These are phyloP conservation scores for Gallirallus australis DNA, from an alignment of 2,797 vertebrate species.

Conservation along the genomic window DNA sequence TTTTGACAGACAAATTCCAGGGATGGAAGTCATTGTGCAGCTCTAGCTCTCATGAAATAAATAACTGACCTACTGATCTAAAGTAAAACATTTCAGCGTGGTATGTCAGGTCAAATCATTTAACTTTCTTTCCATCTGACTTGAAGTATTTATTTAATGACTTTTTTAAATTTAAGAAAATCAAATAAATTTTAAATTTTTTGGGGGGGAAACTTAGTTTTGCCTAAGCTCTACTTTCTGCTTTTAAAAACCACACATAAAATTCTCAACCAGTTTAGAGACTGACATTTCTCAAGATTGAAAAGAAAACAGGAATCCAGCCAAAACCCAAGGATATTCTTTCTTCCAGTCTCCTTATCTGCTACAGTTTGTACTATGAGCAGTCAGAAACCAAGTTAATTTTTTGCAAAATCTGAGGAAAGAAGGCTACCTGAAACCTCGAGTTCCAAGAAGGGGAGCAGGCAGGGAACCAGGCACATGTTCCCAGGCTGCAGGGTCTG, in stretches of 20 bases:
- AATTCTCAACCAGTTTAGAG: not conserved
- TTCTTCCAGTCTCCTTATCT: not conserved
- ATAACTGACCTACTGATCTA: not conserved
- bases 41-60: not conserved
- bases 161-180: not conserved
- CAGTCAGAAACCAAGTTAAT: not conserved
- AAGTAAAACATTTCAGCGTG: not conserved
- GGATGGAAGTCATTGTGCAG: not conserved
- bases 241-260: not conserved
- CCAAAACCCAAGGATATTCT: not conserved
- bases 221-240: not conserved
- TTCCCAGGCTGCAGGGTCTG: not conserved
- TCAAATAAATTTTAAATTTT: not conserved
- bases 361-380: not conserved
- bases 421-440: not conserved
- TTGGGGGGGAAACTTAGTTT: not conserved
- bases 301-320: not conserved
- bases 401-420: not conserved
- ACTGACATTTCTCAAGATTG: not conserved
- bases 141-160: not conserved
- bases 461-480: not conserved
- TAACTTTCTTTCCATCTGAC: not conserved
- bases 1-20: not conserved
- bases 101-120: not conserved
- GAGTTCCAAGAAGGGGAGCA: not conserved